Evolutionary conservation across 2,113 vertebrate species (phyloP).

Genomic region (Podarcis muralis): DNA sequence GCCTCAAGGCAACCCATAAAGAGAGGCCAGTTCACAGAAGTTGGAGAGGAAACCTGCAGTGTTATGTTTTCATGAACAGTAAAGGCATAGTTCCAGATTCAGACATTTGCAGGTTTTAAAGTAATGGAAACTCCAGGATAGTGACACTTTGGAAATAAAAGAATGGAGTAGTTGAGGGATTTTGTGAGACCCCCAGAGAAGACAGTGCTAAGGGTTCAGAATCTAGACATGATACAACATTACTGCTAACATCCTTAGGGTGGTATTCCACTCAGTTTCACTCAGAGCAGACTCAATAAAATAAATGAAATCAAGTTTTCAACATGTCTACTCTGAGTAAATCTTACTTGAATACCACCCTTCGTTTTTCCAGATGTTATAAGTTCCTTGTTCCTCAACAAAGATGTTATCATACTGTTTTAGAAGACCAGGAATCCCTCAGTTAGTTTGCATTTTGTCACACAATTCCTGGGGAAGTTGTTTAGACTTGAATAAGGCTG

Average conservation of each 20-base stretch:
- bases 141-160: neutral
- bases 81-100: neutral
- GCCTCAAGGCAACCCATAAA: no score
- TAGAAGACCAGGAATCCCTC: neutral
- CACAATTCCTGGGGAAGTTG: neutral
- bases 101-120: neutral
- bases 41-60: no score
- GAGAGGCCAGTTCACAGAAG: no score
- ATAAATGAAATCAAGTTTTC: no score
- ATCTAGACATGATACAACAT: neutral
- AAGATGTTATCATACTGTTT: no score
- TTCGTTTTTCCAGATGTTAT: neutral
- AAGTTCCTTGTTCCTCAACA: neutral
- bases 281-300: no score
- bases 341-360: no score
- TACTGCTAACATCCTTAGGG: neutral
- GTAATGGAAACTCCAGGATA: neutral
- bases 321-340: no score
- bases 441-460: neutral
- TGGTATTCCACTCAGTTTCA: no score
- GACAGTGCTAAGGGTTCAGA: neutral
- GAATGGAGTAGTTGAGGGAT: neutral
- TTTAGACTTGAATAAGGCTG: neutral
- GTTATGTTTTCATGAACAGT: neutral
- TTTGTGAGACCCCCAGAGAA: neutral